Evolutionary conservation across 2,888 invertebrate genomes (phyloP).

Genomic region (Cremastinae sp.): DNA sequence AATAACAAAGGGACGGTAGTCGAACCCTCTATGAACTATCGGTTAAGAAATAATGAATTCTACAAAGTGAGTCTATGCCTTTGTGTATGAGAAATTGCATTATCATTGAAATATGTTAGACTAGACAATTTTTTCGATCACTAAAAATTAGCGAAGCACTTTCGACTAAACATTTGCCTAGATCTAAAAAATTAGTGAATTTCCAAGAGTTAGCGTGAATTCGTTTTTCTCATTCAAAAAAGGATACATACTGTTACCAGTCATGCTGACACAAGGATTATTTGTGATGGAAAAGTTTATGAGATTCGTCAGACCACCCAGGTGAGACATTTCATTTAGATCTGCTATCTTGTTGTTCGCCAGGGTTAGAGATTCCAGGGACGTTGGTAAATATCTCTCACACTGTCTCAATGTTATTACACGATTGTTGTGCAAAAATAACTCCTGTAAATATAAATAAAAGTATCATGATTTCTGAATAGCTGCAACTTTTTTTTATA

Average conservation of each 20-base stretch:
- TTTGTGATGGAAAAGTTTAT: conserved; percentile 92
- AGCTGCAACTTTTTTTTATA: too few relatives aligned
- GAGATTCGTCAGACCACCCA: conserved; percentile 88
- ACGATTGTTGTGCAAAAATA: conserved; percentile 92
- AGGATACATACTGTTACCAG: conserved; percentile 90
- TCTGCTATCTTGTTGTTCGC: conserved; percentile 92
- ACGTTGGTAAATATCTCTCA: conserved; percentile 90
- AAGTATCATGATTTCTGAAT: too few relatives aligned
- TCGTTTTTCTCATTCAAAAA: too few relatives aligned
- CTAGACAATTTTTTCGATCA: too few relatives aligned
- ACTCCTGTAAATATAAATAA: conserved; percentile 84
- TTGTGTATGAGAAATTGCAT: too few relatives aligned
- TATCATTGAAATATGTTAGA: too few relatives aligned
- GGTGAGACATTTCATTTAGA: conserved; percentile 91
- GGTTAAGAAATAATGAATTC: conserved; percentile 77
- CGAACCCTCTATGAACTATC: conserved; percentile 87
- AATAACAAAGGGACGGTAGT: conserved; percentile 94
- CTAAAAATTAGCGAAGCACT: conserved; percentile 27
- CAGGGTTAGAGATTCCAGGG: conserved; percentile 88
- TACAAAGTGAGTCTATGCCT: conserved; percentile 53
- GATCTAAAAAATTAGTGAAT: too few relatives aligned
- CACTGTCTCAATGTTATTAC: conserved; percentile 90
- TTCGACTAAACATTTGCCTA: conserved; percentile 11
- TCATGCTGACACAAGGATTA: conserved; percentile 92
- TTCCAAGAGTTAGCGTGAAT: too few relatives aligned